Evolutionary conservation across 1,140 invertebrate genomes (phyloP).

Genomic region (Papilio glaucus): DNA sequence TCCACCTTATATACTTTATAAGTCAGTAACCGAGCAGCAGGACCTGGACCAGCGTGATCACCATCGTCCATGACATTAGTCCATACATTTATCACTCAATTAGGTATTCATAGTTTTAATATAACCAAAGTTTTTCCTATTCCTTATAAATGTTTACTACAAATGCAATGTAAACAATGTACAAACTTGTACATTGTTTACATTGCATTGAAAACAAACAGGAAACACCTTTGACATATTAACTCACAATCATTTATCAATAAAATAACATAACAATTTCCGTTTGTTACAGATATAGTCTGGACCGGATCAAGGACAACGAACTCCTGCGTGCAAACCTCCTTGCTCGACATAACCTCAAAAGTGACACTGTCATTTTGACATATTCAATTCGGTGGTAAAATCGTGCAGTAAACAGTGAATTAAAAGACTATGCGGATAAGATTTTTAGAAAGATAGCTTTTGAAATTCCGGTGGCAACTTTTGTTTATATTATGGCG

Average conservation of each 20-base stretch:
- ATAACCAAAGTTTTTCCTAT: no score
- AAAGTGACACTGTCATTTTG: constrained; percentile 44
- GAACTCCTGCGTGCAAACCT: constrained; percentile 13
- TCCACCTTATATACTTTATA: no score
- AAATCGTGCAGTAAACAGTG: constrained; percentile 45
- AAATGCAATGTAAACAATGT: neutral
- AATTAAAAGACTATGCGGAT: constrained; percentile 62
- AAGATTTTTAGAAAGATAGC: constrained; percentile 53
- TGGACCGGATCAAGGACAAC: constrained; percentile 32
- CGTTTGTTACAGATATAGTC: constrained; percentile 48
- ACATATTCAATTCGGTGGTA: constrained; percentile 34
- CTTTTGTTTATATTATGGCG: constrained; percentile 52
- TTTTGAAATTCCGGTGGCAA: constrained; percentile 35
- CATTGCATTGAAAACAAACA: constrained; percentile 16
- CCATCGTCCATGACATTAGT: no score
- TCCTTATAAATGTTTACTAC: constrained; percentile 6
- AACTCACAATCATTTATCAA: constrained; percentile 9
- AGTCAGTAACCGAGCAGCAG: no score
- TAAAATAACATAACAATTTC: constrained; percentile 38
- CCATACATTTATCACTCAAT: no score
- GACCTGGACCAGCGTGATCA: no score
- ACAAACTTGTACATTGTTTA: neutral
- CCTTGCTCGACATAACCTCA: constrained; percentile 40
- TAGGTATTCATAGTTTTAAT: no score
- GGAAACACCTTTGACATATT: constrained; percentile 16